A percentile compares a stretch with the other conserved stretches of the same genome.
Conservation (phyloP, 2,888 invertebrate genomes). For the Neoascia interrupta region DNA sequence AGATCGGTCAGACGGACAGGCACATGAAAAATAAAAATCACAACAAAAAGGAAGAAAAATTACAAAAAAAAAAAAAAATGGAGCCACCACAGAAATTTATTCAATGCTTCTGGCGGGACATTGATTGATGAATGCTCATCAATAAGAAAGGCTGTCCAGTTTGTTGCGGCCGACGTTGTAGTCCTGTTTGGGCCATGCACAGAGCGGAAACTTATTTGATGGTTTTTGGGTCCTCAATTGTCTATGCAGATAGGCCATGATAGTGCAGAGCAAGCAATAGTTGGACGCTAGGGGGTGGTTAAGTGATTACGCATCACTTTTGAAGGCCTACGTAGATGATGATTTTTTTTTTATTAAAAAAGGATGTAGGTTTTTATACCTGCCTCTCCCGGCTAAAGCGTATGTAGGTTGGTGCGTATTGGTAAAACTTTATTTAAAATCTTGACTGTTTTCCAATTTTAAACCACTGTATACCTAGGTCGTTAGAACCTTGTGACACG, state of each 20-base stretch:
- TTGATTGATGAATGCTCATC: slow-evolving; percentile 64
- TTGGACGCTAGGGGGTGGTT: slow-evolving; percentile 8
- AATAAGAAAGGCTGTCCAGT: slow-evolving; percentile 61
- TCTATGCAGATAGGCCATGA: slow-evolving; percentile 29
- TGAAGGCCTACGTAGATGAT: background rate
- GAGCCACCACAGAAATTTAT: slow-evolving; percentile 59
- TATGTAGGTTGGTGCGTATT: no score
- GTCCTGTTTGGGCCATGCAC: slow-evolving; percentile 29
- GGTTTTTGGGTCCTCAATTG: slow-evolving; percentile 45
- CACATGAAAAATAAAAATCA: slow-evolving; percentile 34
- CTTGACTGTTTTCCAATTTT: no score
- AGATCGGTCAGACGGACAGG: background rate
- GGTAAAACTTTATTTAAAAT: no score
- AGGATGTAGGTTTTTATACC: no score
- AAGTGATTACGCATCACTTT: slow-evolving; percentile 26
- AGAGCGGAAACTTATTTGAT: slow-evolving; percentile 42
- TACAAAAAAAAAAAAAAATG: slow-evolving; percentile 31
- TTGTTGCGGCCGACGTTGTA: slow-evolving; percentile 31
- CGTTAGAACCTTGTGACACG: no score
- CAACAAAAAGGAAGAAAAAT: slow-evolving; percentile 50
- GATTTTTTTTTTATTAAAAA: background rate
- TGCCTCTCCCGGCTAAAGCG: no score
- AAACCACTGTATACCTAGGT: no score
- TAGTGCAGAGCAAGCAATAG: slow-evolving; percentile 11
- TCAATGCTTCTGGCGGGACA: slow-evolving; percentile 59